Evolutionary conservation across 2,113 vertebrate species (phyloP).

Genomic region (Stomatorhinus ivindoensis): DNA sequence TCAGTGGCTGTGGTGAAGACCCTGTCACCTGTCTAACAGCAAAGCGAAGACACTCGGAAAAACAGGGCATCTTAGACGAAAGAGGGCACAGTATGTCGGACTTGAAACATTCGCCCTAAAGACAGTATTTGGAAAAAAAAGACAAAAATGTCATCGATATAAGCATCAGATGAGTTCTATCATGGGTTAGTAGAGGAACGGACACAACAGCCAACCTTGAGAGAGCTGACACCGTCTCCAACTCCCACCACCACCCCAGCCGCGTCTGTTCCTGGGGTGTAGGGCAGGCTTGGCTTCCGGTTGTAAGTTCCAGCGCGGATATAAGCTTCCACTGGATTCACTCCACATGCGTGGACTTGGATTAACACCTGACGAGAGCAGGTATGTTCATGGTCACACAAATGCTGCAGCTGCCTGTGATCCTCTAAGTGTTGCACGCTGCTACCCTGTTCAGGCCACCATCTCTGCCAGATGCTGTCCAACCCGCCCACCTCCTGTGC

Average conservation of each 20-base stretch:
- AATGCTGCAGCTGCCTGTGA: not conserved
- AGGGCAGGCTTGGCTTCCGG: conserved; percentile 68
- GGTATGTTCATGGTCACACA: not conserved
- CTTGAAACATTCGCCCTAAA: not conserved
- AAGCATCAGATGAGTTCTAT: not conserved
- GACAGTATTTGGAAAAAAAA: not conserved
- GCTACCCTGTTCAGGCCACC: not conserved
- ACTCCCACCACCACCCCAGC: conserved; percentile 70
- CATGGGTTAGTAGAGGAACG: not conserved
- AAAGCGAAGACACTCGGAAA: not conserved
- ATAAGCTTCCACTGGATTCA: conserved; percentile 90
- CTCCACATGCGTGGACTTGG: conserved; percentile 74
- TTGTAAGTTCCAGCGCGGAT: conserved; percentile 68
- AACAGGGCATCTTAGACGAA: not conserved
- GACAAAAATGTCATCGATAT: not conserved
- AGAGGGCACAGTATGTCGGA: not conserved
- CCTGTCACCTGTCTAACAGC: conserved; percentile 71
- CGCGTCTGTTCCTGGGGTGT: conserved; percentile 76
- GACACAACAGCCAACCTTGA: conserved; percentile 65
- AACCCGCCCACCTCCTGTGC: not conserved
- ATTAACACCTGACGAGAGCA: conserved; percentile 73
- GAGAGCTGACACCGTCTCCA: conserved; percentile 60
- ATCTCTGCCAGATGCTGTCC: not conserved
- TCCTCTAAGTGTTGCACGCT: not conserved
- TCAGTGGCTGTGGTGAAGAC: conserved; percentile 71